phyloP scores from a whole-genome alignment of 2,113 vertebrate genomes.

The Pristiophorus japonicus region DNA sequence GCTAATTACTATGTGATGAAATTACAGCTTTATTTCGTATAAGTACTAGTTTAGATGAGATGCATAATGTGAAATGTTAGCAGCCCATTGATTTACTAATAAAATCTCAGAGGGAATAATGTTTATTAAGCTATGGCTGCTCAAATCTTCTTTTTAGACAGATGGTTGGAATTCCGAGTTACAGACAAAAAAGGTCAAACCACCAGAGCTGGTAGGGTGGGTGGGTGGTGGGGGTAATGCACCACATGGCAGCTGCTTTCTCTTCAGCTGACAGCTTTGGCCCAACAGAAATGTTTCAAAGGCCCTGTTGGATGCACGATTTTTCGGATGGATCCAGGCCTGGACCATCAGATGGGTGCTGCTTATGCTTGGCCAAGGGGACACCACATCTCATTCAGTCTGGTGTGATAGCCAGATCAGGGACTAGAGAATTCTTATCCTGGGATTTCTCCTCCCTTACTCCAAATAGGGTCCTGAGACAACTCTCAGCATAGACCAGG shows the following conservation, averaged over 20 bases:
- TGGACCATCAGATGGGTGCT: background rate
- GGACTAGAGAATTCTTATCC: background rate
- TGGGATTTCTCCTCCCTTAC: background rate
- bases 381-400: background rate
- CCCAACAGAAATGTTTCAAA: background rate
- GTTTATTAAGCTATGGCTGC: background rate
- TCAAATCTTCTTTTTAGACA: constrained; percentile 1
- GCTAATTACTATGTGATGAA: background rate
- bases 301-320: background rate
- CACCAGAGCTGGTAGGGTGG: background rate
- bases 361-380: background rate
- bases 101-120: background rate
- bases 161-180: background rate
- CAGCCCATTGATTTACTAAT: background rate
- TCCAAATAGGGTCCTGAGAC: background rate
- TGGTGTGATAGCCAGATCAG: background rate
- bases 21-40: background rate
- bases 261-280: background rate
- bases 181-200: background rate
- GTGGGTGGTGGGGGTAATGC: background rate
- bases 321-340: background rate
- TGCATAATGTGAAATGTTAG: background rate
- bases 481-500: background rate
- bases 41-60: background rate
- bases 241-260: background rate